Base-by-base conservation (phyloP, 2,797 vertebrate genomes). In the Jordanella pulchra region DNA sequence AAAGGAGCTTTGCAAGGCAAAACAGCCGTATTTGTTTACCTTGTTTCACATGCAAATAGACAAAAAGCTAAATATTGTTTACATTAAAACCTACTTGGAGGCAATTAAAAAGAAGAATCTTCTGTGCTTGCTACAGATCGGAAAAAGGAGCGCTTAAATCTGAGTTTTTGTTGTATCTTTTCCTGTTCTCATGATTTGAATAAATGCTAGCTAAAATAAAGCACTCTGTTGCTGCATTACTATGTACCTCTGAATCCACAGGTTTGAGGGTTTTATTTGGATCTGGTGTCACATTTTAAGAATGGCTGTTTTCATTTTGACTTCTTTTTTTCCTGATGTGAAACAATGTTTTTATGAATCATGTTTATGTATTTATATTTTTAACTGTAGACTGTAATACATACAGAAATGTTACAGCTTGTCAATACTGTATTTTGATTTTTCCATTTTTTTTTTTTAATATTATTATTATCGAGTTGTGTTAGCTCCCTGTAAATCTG, bases 321-420 rank as follows among this genome's bases (percentile, higher is more conserved):
- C 53, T 82, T 14, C 35, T 78, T 67, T 79, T 73, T 44, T 75
- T 71, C 1, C 35, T 39, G 0, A 39, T 39, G 81, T 86, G 65
- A 75, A 48, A 69, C 21, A 27, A 14, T 12, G 25, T 25, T 84
- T 75, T 85, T 83, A 54, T 71, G 30, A 79, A 77, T 83, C 12
- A 12, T 75, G 67, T 87, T 64, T 60, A 63, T 72, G 86, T 91
- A 89, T 91, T 90, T 90, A 90, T 90, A 91, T 82, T 84, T 76
- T 87, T 61, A 86, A 47, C 60, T 89, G 78, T 89, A 86, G 75
- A 81, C 77, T 86, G 80, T 76, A 79, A 79, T 30, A 73, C 85
- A 71, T 86, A 78, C 67, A 67, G 56, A 82, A 65, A 47, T 74
- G 28, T 83, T 78, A 63, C 75, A 76, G 65, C 77, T 71, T 70